Conservation (phyloP, 2,888 invertebrate species). For the Chelonus formosanus region DNA sequence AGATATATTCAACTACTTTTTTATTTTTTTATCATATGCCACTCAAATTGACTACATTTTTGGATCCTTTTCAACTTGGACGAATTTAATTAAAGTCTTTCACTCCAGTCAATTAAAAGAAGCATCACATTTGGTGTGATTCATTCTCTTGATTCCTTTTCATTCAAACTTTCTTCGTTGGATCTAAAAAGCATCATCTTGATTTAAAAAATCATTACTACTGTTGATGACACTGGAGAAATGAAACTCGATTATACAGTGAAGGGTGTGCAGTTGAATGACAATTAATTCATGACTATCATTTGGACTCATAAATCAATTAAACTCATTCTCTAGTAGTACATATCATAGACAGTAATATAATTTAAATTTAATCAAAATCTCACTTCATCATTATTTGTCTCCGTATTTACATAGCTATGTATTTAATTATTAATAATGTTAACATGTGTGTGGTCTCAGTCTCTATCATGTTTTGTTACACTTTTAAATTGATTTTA, state of each 20-base stretch:
- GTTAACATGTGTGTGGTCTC: not conserved
- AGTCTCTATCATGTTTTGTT: no score
- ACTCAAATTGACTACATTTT: slow-evolving; percentile 8
- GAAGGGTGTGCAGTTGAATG: not conserved
- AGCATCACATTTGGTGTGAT: not conserved
- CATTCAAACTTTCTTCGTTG: no score
- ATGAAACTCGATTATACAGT: not conserved
- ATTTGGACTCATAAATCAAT: slow-evolving; percentile 21
- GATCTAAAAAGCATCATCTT: no score
- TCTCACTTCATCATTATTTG: not conserved
- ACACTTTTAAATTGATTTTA: no score
- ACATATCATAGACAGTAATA: slow-evolving; percentile 8
- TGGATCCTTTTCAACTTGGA: not conserved
- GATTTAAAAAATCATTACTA: no score
- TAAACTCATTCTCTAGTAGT: slow-evolving; percentile 2
- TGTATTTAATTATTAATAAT: not conserved
- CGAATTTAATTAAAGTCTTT: slow-evolving; percentile 15
- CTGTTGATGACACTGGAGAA: no score
- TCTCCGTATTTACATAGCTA: not conserved
- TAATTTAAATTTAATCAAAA: slow-evolving; percentile 22
- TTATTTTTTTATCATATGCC: slow-evolving; percentile 24
- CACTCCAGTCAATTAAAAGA: not conserved
- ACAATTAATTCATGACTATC: slow-evolving; percentile 13
- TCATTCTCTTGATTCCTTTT: not conserved
- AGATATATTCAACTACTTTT: slow-evolving; percentile 37